A percentile compares a stretch with the other conserved stretches of the same genome.
phyloP scores from a whole-genome alignment of 2,888 invertebrate genomes.

The Drosophila ochracea region DNA sequence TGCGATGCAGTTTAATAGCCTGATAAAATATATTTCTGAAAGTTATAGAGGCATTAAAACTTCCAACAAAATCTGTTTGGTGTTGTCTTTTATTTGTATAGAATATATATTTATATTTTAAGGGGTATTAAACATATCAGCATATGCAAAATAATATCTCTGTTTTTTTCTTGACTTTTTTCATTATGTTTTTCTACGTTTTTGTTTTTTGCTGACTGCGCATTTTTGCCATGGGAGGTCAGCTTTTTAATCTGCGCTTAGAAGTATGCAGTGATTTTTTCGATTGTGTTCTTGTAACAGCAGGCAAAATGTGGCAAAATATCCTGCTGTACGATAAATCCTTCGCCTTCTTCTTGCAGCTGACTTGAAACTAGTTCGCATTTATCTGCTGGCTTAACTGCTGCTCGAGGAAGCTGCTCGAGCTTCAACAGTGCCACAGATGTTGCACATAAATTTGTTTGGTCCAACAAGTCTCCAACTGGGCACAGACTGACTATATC shows the following conservation, averaged over 20 bases:
- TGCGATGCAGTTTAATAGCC: background rate
- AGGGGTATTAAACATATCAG: background rate
- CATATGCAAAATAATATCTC: no score
- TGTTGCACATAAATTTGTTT: conserved; percentile 60
- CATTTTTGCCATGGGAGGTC: conserved; percentile 23
- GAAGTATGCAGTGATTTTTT: conserved; percentile 45
- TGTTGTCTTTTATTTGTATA: background rate
- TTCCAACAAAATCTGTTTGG: background rate
- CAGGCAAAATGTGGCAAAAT: conserved; percentile 23
- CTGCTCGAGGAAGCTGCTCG: conserved; percentile 21
- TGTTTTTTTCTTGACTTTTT: background rate
- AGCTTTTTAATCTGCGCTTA: conserved; percentile 59
- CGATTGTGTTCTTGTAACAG: conserved; percentile 10
- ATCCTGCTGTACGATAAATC: conserved; percentile 3
- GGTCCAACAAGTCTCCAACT: conserved; percentile 19
- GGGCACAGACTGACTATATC: conserved; percentile 28
- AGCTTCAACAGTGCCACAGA: conserved; percentile 45
- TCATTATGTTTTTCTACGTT: conserved; percentile 2
- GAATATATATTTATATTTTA: background rate
- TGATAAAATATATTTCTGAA: background rate
- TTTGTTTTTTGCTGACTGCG: conserved; percentile 8
- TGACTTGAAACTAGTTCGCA: conserved; percentile 47
- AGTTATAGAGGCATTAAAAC: background rate
- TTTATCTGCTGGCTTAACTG: conserved; percentile 48
- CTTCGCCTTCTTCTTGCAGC: background rate